Base-by-base conservation (phyloP, 35 echinoderm and acorn worm genomes). In the Strongylocentrotus purpuratus region DNA sequence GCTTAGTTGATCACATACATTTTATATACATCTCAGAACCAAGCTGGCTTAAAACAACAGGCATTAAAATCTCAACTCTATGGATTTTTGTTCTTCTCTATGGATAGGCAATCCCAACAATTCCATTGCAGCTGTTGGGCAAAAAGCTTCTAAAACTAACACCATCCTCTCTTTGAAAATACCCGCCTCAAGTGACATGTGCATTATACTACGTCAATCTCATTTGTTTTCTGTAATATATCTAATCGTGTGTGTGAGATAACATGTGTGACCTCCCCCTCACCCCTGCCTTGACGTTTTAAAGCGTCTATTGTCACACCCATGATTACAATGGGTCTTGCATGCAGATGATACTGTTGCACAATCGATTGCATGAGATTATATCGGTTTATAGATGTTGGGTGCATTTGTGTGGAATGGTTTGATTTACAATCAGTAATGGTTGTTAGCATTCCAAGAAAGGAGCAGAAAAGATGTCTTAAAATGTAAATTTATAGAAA, bases 161-260 rank as follows among this genome's bases (percentile, higher is more conserved):
- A 78, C 25, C 65, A 78, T 78, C 65, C 65, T 78, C n/a, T 71
- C 61, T 71, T 25, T 78, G 65, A 78, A 78, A 78, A 78, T n/a
- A 2, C 28, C 65, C 65, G 6, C 20, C 65, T 28, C 20, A 28
- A 78, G 5, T 78, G 65, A 78, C 65, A 78, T 71, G 13, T 71
- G 61, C 61, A 25, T 28, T 78, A n/a, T n/a, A 78, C 25, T 78
- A 15, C 50, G 15, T 78, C 65, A 7, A n/a, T n/a, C 65, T 59
- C 65, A 78, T 78, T 59, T 28, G 20, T 78, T n/a, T 28, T 78
- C 7, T 7, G 20, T 7, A 78, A 25, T 28, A 78, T 70, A 25
- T 25, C 61, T 70, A 70, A 22, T 78, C 65, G n/a, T 78, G 20
- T 78, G 20, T 78, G 25, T 78, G 22, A 78, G 65, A 7, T 31